These are phyloP conservation scores for Palythoa grandis DNA, from an alignment of 92 coral and sea anemone genomes.

Conservation along the genomic window DNA sequence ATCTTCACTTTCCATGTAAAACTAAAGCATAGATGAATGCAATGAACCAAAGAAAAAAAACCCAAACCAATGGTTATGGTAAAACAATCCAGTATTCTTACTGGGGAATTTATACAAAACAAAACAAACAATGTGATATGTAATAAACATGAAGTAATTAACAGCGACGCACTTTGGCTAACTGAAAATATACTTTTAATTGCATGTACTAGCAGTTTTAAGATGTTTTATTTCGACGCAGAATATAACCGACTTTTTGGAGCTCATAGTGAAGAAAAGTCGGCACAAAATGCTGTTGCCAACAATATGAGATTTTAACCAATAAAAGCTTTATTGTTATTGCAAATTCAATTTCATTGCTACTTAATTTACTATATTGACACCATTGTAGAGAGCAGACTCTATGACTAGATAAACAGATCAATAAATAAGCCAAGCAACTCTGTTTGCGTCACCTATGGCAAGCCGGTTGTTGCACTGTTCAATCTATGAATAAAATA, in stretches of 20 bases:
- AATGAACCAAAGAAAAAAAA: neutral
- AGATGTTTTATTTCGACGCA: neutral
- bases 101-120: neutral
- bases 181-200: neutral
- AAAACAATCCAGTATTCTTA: neutral
- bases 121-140: neutral
- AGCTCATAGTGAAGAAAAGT: neutral
- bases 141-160: neutral
- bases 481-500: neutral
- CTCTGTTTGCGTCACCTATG: neutral
- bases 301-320: neutral
- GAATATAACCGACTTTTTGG: neutral
- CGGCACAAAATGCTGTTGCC: neutral
- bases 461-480: neutral
- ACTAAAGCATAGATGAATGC: neutral
- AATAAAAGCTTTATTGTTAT: neutral
- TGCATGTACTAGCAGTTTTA: neutral
- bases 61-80: neutral
- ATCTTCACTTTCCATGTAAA: neutral
- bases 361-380: conserved; percentile 2
- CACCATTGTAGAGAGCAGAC: neutral
- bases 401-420: conserved; percentile 19
- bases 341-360: neutral
- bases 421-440: neutral
- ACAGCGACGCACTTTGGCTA: neutral